These are phyloP conservation scores for Drosophila rellima DNA, from an alignment of 2,888 invertebrate species.

Conservation along the genomic window DNA sequence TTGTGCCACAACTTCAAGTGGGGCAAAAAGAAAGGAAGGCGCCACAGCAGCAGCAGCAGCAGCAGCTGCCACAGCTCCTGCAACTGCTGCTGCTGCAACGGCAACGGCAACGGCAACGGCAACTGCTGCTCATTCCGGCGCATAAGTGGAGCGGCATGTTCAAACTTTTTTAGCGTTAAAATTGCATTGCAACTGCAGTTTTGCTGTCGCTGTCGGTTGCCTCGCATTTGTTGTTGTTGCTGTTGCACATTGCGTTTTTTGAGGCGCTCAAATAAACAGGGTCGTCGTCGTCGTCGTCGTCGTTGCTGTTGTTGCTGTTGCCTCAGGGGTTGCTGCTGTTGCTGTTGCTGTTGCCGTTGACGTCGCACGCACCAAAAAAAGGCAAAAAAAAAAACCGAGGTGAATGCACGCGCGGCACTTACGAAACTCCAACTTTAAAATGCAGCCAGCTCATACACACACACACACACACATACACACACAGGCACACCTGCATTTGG, in stretches of 20 bases:
- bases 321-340: conserved; percentile 65
- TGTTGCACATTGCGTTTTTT: conserved; percentile 53
- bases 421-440: conserved; percentile 82
- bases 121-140: conserved; percentile 69
- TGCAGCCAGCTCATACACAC: conserved; percentile 64
- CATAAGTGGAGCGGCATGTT: conserved; percentile 79
- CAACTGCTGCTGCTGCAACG: conserved; percentile 14
- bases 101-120: conserved; percentile 22
- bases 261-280: conserved; percentile 79
- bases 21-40: conserved; percentile 56
- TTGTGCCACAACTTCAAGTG: conserved; percentile 55
- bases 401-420: conserved; percentile 84
- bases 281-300: conserved; percentile 58
- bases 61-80: conserved; percentile 10
- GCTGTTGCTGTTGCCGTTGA: conserved; percentile 43
- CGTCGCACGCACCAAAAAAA: conserved; percentile 77
- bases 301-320: conserved; percentile 27
- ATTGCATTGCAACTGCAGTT: conserved; percentile 72
- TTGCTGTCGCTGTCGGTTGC: conserved; percentile 39
- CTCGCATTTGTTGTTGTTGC: conserved; percentile 48
- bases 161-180: conserved; percentile 79
- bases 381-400: conserved; percentile 82
- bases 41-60: conserved; percentile 18
- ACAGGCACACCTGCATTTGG: conserved; percentile 42
- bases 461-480: conserved; percentile 42